Evolutionary conservation across 2,888 invertebrate species (phyloP).

Genomic region (Timandra comae): DNA sequence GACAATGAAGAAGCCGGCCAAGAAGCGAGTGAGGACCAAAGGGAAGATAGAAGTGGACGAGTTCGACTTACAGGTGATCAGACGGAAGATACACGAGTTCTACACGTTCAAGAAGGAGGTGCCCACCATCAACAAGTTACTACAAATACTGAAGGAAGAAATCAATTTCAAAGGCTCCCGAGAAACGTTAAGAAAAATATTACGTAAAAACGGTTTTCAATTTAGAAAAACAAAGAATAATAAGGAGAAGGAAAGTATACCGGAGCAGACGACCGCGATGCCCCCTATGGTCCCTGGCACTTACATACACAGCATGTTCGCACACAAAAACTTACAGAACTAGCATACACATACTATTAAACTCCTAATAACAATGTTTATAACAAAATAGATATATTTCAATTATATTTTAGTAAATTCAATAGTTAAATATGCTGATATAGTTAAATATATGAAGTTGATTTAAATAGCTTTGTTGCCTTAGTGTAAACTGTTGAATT

Average conservation of each 20-base stretch:
- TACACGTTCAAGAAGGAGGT: slow-evolving; percentile 69
- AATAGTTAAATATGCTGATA: no score
- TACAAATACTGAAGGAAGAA: slow-evolving; percentile 65
- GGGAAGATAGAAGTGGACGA: slow-evolving; percentile 68
- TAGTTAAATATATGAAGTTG: no score
- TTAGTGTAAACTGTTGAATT: no score
- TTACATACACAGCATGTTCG: slow-evolving; percentile 64
- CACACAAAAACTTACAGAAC: slow-evolving; percentile 58
- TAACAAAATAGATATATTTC: no score
- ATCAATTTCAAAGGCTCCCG: slow-evolving; percentile 67
- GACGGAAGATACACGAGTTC: slow-evolving; percentile 67
- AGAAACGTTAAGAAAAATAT: slow-evolving; percentile 61
- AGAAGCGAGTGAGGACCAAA: slow-evolving; percentile 62
- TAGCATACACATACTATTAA: no score
- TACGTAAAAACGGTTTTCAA: slow-evolving; percentile 67
- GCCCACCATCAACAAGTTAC: slow-evolving; percentile 63
- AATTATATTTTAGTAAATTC: no score
- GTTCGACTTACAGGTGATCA: slow-evolving; percentile 62
- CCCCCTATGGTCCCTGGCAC: slow-evolving; percentile 57
- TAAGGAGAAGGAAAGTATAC: slow-evolving; percentile 56
- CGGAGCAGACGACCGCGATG: slow-evolving; percentile 45
- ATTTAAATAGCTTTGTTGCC: no score
- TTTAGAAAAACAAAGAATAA: slow-evolving; percentile 66
- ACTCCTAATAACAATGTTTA: no score
- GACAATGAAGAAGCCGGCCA: slow-evolving; percentile 58